phyloP scores from a whole-genome alignment of 2,888 invertebrate species.

The Chaitophorus viminalis region DNA sequence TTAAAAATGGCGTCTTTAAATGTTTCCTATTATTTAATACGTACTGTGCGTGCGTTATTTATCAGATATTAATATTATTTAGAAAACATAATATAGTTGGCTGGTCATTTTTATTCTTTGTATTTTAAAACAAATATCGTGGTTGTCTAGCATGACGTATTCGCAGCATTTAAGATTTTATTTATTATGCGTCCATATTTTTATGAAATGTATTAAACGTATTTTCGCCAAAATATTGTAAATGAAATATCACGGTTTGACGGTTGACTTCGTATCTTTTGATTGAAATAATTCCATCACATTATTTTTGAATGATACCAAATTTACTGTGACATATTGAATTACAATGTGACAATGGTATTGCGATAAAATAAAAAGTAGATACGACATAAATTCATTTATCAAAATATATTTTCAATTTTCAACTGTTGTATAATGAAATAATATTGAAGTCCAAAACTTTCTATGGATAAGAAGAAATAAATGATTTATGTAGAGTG shows the following conservation, averaged over 20 bases:
- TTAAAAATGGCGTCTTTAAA: no score
- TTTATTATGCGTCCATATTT: background rate
- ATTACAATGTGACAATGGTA: background rate
- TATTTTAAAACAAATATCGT: background rate
- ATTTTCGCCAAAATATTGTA: conserved; percentile 5
- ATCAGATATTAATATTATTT: no score
- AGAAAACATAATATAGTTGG: no score
- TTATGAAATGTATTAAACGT: background rate
- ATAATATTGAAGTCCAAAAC: background rate
- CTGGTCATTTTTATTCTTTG: background rate
- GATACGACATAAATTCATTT: background rate
- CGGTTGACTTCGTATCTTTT: background rate
- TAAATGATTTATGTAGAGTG: no score
- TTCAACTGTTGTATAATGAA: background rate
- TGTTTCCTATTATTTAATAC: no score
- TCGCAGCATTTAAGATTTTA: background rate
- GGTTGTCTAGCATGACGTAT: background rate
- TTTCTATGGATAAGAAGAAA: background rate
- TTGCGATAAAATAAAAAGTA: background rate
- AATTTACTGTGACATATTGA: background rate
- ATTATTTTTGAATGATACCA: background rate
- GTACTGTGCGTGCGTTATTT: no score
- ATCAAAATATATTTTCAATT: background rate
- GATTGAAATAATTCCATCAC: conserved; percentile 10
- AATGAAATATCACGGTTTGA: conserved; percentile 19